Conservation (phyloP, 2,797 vertebrate species). For the Myotis myotis region DNA sequence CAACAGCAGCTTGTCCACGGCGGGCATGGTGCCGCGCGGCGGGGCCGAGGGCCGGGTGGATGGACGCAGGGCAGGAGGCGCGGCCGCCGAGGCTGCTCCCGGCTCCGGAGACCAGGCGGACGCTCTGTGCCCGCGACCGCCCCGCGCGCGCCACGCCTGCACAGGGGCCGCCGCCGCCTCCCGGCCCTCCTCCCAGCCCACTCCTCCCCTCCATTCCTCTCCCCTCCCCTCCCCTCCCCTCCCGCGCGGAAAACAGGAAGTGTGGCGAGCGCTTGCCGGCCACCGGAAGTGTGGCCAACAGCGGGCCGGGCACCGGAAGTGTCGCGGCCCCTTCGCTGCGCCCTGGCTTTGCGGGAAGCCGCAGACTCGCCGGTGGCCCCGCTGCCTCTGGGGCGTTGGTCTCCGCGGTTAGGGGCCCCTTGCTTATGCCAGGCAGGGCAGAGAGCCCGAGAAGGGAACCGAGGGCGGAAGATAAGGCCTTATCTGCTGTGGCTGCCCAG, state of each 20-base stretch:
- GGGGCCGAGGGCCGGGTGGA: background rate
- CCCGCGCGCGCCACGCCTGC: background rate
- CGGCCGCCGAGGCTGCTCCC: background rate
- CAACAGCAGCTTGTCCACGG: conserved; percentile 95
- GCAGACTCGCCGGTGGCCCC: rapidly evolving
- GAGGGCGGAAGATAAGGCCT: background rate
- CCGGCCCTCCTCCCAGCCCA: background rate
- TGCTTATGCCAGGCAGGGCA: rapidly evolving
- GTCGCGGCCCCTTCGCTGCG: background rate
- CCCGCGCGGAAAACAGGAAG: conserved; percentile 68
- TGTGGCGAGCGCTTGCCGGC: background rate
- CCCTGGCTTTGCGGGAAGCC: rapidly evolving
- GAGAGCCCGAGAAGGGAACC: background rate
- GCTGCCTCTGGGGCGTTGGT: rapidly evolving
- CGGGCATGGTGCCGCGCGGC: conserved; percentile 90
- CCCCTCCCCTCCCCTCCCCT: background rate
- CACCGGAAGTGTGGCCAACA: background rate
- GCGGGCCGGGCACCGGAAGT: too few species aligned
- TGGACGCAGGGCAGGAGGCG: background rate
- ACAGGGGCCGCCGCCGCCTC: background rate
- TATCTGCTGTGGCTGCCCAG: background rate
- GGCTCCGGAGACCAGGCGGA: background rate
- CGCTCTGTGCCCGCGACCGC: background rate
- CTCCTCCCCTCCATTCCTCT: background rate
- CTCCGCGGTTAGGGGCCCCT: rapidly evolving